phyloP scores from a whole-genome alignment of 53 echinoderm and acorn worm genomes.

The Luidia sarsii region DNA sequence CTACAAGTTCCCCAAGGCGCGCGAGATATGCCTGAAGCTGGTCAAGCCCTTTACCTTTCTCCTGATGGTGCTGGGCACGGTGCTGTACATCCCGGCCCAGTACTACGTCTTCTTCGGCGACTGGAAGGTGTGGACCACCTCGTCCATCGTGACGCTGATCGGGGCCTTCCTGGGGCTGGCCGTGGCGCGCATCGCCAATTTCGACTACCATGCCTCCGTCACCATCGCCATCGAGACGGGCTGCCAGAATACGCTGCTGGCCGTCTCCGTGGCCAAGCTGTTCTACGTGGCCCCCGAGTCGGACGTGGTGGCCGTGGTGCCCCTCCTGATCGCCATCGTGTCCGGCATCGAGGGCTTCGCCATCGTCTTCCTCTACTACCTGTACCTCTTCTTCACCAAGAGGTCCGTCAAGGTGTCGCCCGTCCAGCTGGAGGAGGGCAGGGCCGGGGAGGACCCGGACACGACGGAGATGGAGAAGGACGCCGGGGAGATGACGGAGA shows the following conservation, averaged over 20 bases:
- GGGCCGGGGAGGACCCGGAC: neutral
- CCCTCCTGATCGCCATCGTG: conserved; percentile 69
- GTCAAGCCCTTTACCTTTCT: conserved; percentile 76
- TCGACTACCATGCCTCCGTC: conserved; percentile 60
- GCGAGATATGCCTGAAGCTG: conserved; percentile 70
- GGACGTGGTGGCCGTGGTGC: conserved; percentile 82
- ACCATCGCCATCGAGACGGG: conserved; percentile 94
- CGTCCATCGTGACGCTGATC: conserved; percentile 66
- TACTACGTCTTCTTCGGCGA: conserved; percentile 73
- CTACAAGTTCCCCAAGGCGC: conserved; percentile 77
- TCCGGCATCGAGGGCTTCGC: conserved; percentile 75
- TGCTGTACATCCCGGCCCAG: conserved; percentile 75
- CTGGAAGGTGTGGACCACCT: conserved; percentile 75
- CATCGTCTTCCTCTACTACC: conserved; percentile 53
- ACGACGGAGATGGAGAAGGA: too few species aligned
- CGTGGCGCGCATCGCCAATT: conserved; percentile 72
- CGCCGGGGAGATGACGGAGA: too few species aligned
- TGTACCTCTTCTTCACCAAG: conserved; percentile 4
- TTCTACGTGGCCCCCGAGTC: conserved; percentile 88
- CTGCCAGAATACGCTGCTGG: conserved; percentile 88
- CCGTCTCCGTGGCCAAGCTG: conserved; percentile 74
- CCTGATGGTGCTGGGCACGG: conserved; percentile 64
- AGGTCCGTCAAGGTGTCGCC: conserved; percentile 15
- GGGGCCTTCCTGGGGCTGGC: conserved; percentile 86
- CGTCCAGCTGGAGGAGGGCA: neutral